These are phyloP conservation scores for Bubo bubo DNA, from an alignment of 2,113 vertebrate genomes.

Conservation along the genomic window DNA sequence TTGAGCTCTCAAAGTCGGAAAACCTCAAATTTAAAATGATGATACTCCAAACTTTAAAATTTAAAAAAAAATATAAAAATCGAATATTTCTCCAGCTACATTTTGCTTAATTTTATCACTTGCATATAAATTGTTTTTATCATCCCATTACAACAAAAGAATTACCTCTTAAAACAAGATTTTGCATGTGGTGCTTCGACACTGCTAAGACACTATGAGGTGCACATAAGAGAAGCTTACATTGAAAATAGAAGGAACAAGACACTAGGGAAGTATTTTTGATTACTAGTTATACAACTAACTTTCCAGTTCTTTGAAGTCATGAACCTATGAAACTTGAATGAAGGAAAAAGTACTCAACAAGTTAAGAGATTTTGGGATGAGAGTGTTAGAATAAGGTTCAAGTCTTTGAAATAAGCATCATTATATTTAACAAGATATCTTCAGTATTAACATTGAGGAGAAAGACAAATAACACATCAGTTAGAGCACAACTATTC, in stretches of 20 bases:
- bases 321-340: neutral
- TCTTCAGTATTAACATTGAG: neutral
- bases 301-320: neutral
- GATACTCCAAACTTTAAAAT: neutral
- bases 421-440: neutral
- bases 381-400: neutral
- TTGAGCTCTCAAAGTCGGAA: neutral
- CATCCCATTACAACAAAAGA: neutral
- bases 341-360: neutral
- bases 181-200: neutral
- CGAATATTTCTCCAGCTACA: neutral
- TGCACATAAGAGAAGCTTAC: neutral
- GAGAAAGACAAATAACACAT: neutral
- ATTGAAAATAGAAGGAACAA: neutral
- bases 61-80: neutral
- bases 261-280: neutral
- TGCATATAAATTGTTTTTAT: neutral
- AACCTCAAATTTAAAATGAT: neutral
- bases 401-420: neutral
- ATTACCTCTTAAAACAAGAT: neutral
- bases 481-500: neutral
- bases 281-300: neutral
- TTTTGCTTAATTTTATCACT: neutral
- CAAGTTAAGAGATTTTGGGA: fast-evolving
- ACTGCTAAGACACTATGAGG: neutral